These are phyloP conservation scores for Fulica atra DNA, from an alignment of 2,113 vertebrate species.

Conservation along the genomic window DNA sequence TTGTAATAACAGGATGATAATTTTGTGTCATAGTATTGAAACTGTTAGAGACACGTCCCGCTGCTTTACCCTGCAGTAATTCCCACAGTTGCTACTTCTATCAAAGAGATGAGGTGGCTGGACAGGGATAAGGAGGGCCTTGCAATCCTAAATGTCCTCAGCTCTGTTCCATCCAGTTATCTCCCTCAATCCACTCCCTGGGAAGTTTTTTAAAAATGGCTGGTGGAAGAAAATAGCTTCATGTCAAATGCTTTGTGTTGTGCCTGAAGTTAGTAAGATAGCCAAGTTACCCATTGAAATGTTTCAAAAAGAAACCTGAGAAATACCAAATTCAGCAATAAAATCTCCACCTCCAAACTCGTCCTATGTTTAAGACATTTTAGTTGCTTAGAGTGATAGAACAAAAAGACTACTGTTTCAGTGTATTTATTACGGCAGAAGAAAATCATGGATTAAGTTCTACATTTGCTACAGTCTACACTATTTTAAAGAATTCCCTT, in stretches of 20 bases:
- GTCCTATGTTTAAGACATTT: not conserved
- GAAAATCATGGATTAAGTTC: not conserved
- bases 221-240: not conserved
- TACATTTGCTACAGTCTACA: not conserved
- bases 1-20: not conserved
- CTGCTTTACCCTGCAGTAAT: not conserved
- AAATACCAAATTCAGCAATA: not conserved
- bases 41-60: not conserved
- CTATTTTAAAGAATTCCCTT: not conserved
- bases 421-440: not conserved
- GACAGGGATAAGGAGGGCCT: not conserved
- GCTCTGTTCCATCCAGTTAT: not conserved
- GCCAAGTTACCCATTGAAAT: not conserved
- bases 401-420: not conserved
- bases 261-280: not conserved
- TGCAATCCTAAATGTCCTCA: not conserved
- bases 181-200: not conserved
- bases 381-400: not conserved
- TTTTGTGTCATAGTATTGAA: not conserved
- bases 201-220: not conserved
- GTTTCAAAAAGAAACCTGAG: not conserved
- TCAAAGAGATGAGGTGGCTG: not conserved
- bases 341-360: not conserved
- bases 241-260: not conserved
- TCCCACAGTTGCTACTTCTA: not conserved